Conservation (phyloP, 92 coral and sea anemone species). For the Micromussa lordhowensis region DNA sequence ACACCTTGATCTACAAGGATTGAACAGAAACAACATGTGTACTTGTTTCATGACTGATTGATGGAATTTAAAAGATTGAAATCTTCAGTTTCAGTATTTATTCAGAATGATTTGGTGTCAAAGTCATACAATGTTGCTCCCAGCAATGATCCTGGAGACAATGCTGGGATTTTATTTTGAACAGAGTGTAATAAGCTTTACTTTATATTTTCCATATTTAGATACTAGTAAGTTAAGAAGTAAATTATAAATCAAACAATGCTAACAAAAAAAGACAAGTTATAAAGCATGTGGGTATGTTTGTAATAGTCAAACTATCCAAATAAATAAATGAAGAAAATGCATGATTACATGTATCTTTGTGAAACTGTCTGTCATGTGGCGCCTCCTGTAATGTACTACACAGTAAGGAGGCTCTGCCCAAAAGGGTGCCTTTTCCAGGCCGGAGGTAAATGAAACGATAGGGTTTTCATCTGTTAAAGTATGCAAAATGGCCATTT, state of each 20-base stretch:
- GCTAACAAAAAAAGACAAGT: neutral
- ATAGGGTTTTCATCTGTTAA: too few relatives aligned
- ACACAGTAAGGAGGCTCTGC: too few relatives aligned
- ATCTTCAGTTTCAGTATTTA: neutral
- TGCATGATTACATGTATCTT: too few relatives aligned
- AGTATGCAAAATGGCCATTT: too few relatives aligned
- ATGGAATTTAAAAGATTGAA: neutral
- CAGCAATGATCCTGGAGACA: neutral
- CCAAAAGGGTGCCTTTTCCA: too few relatives aligned
- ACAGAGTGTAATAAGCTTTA: neutral
- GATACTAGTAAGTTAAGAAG: neutral
- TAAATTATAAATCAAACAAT: conserved; percentile 5
- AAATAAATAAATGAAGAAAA: too few relatives aligned
- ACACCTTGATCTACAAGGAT: neutral
- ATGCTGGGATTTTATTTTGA: neutral
- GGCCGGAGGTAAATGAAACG: too few relatives aligned
- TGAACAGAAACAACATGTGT: neutral
- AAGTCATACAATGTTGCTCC: neutral
- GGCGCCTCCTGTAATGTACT: too few relatives aligned
- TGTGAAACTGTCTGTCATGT: too few relatives aligned
- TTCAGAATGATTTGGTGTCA: neutral
- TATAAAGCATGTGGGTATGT: neutral
- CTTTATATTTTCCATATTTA: neutral
- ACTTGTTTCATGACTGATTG: neutral
- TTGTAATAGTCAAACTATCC: neutral